Conservation (phyloP, 2,113 vertebrate species). For the Aptenodytes forsteri region DNA sequence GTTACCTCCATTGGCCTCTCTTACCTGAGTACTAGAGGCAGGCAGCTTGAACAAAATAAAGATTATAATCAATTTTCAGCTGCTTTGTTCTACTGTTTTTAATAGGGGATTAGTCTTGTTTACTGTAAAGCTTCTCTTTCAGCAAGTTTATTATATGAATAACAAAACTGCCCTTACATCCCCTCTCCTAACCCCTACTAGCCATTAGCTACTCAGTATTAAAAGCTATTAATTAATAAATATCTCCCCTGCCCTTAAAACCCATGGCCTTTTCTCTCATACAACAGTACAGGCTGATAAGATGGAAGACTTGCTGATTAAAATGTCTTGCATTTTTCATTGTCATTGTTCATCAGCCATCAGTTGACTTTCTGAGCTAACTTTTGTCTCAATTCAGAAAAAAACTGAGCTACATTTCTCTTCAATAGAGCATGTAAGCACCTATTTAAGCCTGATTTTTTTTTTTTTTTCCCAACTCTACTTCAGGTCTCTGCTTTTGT, state of each 20-base stretch:
- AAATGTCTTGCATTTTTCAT: constrained; percentile 51
- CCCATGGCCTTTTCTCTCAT: constrained; percentile 15
- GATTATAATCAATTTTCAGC: neutral
- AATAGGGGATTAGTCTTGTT: neutral
- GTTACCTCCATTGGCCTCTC: neutral
- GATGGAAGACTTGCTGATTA: neutral
- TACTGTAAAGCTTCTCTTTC: neutral
- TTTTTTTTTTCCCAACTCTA: neutral
- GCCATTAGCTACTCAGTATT: neutral
- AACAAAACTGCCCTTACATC: neutral
- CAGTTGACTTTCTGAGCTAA: neutral
- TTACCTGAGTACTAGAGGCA: neutral
- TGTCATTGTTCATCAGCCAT: constrained; percentile 33
- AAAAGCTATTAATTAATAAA: neutral
- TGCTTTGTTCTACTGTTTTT: neutral
- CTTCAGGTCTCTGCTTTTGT: neutral
- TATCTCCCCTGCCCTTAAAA: constrained; percentile 40
- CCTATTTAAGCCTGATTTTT: neutral
- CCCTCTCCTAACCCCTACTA: neutral
- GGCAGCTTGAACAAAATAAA: neutral
- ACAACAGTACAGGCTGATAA: neutral
- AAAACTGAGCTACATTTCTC: neutral
- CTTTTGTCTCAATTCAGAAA: neutral
- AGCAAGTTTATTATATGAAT: neutral
- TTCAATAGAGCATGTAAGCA: neutral